Evolutionary conservation across 2,888 invertebrate genomes (phyloP), one percentile per base, ranked within the genome.

Genomic region (Epistrophe grossulariae): DNA sequence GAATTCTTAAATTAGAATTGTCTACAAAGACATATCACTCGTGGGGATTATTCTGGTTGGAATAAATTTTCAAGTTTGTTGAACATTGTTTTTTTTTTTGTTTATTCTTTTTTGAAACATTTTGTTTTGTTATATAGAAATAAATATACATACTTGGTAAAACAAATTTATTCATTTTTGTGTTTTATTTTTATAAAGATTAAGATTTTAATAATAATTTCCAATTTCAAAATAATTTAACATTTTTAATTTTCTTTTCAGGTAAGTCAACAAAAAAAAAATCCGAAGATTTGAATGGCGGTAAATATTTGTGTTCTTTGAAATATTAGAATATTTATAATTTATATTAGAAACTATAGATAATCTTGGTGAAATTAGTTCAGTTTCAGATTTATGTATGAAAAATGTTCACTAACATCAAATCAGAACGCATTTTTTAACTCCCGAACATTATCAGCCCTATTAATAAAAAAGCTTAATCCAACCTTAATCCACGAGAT

Each of bases 1-100:
- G 60, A 62, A 40, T 40, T 62, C 60, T 62, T 40, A 40, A 24
- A 62, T 62, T 62, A 62, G 40, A 40, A 24, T 62, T 24, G 38
- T 40, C 13, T 40, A 62, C 24, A 62, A 35, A 10, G 19, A 19
- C 17, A 59, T n/a, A n/a, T 24, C 24, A 3, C 24, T 38, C 38
- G 11, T 59, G 24, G 52, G 24, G 52, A 52, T 15, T 7, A 2
- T 55, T 3, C 0, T 52, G 2, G 11, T 60, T 38, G 11, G 17
- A 48, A 62, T 24, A 24, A 13, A 13, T 40, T 24, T 62, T 62
- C 19, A 60, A 17, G 0, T 38, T 15, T 8, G 13, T 19, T 43
- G 60, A 40, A 28, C 4, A 8, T 4, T 15, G 28, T 55, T 55
- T 28, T 55, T 10, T 3, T 50, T 50, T 45, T 35, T 35, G 4